Evolutionary conservation across 2,113 vertebrate genomes (phyloP).

Genomic region (Agapornis roseicollis): DNA sequence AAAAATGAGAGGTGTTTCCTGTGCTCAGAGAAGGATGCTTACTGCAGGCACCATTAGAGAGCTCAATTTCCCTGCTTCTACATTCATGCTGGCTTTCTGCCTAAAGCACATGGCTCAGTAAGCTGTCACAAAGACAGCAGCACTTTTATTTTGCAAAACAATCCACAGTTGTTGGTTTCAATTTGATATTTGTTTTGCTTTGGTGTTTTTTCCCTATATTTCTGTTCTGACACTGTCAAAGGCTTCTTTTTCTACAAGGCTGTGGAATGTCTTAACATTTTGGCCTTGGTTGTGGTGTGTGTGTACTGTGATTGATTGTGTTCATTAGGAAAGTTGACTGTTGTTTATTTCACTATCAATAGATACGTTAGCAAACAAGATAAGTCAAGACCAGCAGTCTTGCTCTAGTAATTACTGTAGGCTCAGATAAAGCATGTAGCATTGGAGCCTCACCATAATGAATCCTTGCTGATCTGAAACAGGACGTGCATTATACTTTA

Average conservation of each 20-base stretch:
- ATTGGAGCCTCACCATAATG: slow-evolving; percentile 47
- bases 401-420: slow-evolving; percentile 69
- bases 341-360: slow-evolving; percentile 72
- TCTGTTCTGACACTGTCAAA: background rate
- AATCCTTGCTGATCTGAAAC: slow-evolving; percentile 65
- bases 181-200: background rate
- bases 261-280: background rate
- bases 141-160: background rate
- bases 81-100: background rate
- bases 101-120: background rate
- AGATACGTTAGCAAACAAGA: slow-evolving; percentile 58
- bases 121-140: background rate
- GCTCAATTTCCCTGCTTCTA: background rate
- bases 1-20: background rate
- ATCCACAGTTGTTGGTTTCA: background rate
- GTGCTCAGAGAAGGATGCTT: background rate
- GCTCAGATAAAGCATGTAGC: slow-evolving; percentile 68
- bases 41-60: background rate
- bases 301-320: slow-evolving; percentile 66
- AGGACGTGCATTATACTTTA: slow-evolving; percentile 45
- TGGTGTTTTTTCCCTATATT: background rate
- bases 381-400: slow-evolving; percentile 56
- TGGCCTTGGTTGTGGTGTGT: slow-evolving; percentile 4
- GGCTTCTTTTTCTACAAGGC: background rate
- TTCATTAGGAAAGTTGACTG: slow-evolving; percentile 70